Evolutionary conservation across 2,113 vertebrate genomes (phyloP), one percentile per base, ranked within the genome.

Genomic region (Puma concolor): DNA sequence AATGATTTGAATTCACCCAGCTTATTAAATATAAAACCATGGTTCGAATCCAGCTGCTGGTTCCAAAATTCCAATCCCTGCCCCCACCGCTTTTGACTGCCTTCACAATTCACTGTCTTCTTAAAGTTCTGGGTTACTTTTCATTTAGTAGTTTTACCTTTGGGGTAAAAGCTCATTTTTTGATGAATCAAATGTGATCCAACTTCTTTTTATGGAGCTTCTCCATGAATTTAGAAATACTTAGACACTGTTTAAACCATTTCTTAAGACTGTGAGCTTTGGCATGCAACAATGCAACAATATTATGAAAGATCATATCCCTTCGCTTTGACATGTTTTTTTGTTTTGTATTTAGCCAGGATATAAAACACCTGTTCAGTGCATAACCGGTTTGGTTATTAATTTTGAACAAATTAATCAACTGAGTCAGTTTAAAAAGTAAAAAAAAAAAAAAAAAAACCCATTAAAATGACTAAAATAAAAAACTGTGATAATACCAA

Each of bases 281-380:
- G 7, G 4, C 9, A 85, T 15, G 16, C 57, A 94, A 52, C 25
- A 89, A 31, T 81, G 16, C 57, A 92, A 29, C 25, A 89, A 31
- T 81, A 67, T 74, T 71, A 92, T 44, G 33, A 86, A 89, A 41
- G 13, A 83, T 90, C 74, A 84, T 3, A 64, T 8, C 13, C 36
- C 17, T 88, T 67, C 87, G 44, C 44, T 97, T 83, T 93, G 60
- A 88, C 31, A 88, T n/a, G 19, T 69, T 96, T 79, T 79, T n/a
- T 41, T 79, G 14, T 74, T 94, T 94, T 79, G 36, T 64, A 82
- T 90, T 66, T 80, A 87, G 36, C 31, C 80, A 94, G 85, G 50
- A 72, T 52, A 79, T 15, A 57, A 54, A 91, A 91, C 64, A 71
- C 71, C 50, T 76, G 41, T 76, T 76, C 66, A 66, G 2, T 44